A percentile compares a stretch with the other conserved stretches of the same genome.
These are phyloP conservation scores for Rhamnusium bicolor DNA, from an alignment of 2,888 invertebrate species.

Conservation along the genomic window DNA sequence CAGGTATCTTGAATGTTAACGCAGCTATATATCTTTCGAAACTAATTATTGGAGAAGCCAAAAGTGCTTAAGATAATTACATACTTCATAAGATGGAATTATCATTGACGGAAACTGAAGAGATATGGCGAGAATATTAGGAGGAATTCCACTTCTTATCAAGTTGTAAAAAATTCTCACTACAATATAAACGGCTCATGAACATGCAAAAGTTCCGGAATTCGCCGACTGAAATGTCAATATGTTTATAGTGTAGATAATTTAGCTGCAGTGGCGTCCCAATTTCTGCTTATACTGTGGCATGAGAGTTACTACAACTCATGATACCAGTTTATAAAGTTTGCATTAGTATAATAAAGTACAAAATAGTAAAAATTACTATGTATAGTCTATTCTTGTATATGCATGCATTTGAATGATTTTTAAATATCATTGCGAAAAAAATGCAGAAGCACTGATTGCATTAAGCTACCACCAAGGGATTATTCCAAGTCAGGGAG, in stretches of 20 bases:
- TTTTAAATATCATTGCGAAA: no score
- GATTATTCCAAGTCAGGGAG: no score
- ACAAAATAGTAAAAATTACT: no score
- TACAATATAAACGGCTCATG: neutral
- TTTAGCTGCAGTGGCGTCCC: neutral
- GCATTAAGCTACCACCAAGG: no score
- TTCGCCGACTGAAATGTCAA: neutral
- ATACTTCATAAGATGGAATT: neutral
- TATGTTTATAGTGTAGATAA: neutral
- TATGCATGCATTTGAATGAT: no score
- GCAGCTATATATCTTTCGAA: neutral
- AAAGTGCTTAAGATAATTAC: neutral
- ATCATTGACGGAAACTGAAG: neutral
- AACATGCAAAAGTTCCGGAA: neutral
- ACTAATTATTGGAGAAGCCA: neutral
- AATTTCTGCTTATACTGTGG: no score
- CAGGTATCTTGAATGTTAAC: neutral
- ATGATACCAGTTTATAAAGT: no score
- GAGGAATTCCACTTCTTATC: neutral
- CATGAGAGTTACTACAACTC: no score
- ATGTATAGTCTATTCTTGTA: no score
- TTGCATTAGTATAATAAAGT: no score
- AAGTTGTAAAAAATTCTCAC: neutral
- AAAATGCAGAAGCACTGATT: no score
- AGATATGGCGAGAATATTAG: neutral